These are phyloP conservation scores for Dolichomitus sp. DNA, from an alignment of 2,888 invertebrate species.

Conservation along the genomic window DNA sequence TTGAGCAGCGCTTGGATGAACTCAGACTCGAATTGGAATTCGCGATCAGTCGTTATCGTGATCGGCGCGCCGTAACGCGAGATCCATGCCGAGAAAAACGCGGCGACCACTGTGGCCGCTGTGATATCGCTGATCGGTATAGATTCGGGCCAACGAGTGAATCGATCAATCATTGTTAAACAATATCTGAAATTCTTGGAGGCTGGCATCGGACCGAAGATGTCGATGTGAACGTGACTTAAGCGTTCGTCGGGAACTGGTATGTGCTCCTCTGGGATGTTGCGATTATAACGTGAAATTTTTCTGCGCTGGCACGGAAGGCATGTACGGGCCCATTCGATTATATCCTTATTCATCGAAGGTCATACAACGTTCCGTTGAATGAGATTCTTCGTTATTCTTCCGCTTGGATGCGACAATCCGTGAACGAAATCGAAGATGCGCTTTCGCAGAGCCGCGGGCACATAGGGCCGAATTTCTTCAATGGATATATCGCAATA, in stretches of 20 bases:
- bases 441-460: no score
- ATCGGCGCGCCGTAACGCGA: conserved; percentile 2
- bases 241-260: conserved; percentile 77
- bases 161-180: no score
- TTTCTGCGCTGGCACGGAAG: conserved; percentile 76
- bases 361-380: conserved; percentile 71
- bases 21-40: conserved; percentile 9
- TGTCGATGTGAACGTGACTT: conserved; percentile 84
- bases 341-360: conserved; percentile 70
- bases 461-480: no score
- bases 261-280: conserved; percentile 69
- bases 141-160: no score
- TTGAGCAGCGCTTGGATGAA: conserved; percentile 5
- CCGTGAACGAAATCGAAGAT: not conserved
- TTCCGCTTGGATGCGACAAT: not conserved
- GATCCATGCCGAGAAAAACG: conserved; percentile 54
- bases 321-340: conserved; percentile 73
- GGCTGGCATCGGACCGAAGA: conserved; percentile 83
- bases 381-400: conserved; percentile 2
- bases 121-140: conserved; percentile 63
- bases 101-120: conserved; percentile 73
- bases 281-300: conserved; percentile 71
- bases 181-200: conserved; percentile 72
- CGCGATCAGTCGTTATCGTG: conserved; percentile 10
- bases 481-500: no score